These are phyloP conservation scores for Vombatus ursinus DNA, from an alignment of 2,113 vertebrate species.

Conservation along the genomic window DNA sequence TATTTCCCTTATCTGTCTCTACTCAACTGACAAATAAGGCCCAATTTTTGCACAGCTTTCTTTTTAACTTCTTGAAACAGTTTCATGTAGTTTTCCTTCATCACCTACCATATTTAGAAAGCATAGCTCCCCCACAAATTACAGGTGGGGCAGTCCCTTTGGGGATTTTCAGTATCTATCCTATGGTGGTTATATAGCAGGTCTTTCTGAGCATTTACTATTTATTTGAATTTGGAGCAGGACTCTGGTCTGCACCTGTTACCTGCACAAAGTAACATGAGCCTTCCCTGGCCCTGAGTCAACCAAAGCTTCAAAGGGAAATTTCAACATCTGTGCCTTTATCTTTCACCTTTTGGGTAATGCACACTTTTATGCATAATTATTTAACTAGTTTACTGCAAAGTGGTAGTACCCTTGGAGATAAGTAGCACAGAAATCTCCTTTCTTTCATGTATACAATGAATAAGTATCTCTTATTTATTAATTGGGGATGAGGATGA, in stretches of 20 bases:
- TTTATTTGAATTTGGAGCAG: background rate
- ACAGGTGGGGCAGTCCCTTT: background rate
- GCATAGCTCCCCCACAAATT: background rate
- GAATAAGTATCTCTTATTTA: background rate
- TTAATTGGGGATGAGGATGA: background rate
- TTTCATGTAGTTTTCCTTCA: background rate
- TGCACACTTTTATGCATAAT: background rate
- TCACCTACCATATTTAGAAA: background rate
- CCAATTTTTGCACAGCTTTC: background rate
- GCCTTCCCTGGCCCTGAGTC: background rate
- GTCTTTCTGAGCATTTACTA: background rate
- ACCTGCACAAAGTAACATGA: background rate
- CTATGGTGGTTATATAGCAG: background rate
- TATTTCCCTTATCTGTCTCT: background rate
- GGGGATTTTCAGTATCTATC: background rate
- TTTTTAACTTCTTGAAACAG: background rate
- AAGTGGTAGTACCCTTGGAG: background rate
- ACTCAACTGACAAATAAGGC: background rate
- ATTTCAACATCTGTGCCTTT: background rate
- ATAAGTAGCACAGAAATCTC: background rate
- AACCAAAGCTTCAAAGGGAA: background rate
- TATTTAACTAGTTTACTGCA: background rate
- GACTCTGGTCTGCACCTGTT: background rate
- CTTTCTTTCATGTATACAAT: background rate
- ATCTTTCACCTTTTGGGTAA: background rate